phyloP scores from a whole-genome alignment of 2,797 vertebrate species.

The Cetoscarus ocellatus region DNA sequence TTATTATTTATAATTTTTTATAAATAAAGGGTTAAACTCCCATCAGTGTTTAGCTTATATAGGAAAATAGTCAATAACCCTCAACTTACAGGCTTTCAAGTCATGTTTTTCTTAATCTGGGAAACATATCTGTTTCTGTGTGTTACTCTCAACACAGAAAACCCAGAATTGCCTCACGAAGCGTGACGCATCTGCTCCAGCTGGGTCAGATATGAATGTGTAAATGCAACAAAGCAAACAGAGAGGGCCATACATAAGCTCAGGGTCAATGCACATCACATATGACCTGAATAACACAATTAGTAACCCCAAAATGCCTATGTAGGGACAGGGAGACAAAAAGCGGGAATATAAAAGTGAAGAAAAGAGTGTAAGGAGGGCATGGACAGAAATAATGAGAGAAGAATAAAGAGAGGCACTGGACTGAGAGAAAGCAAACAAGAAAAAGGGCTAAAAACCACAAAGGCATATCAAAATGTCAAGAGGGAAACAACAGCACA shows the following conservation, averaged over 20 bases:
- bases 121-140: slow-evolving; percentile 2
- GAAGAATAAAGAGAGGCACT: slow-evolving; percentile 23
- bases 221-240: slow-evolving; percentile 9
- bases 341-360: neutral
- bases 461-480: neutral
- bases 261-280: slow-evolving; percentile 21
- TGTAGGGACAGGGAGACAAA: neutral
- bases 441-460: neutral
- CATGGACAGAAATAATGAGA: slow-evolving; percentile 19
- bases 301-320: slow-evolving; percentile 17
- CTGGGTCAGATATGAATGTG: slow-evolving; percentile 15
- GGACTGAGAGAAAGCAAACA: neutral
- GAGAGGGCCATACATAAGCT: slow-evolving; percentile 3
- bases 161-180: slow-evolving; percentile 34
- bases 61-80: no score
- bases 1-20: no score
- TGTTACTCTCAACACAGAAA: neutral
- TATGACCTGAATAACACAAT: slow-evolving; percentile 31
- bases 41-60: no score
- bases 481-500: neutral
- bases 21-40: no score
- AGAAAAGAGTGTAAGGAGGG: neutral
- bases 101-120: neutral
- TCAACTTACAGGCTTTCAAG: no score
- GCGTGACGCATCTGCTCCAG: neutral